phyloP scores from a whole-genome alignment of 2,113 vertebrate genomes.

The Oncorhynchus tshawytscha region DNA sequence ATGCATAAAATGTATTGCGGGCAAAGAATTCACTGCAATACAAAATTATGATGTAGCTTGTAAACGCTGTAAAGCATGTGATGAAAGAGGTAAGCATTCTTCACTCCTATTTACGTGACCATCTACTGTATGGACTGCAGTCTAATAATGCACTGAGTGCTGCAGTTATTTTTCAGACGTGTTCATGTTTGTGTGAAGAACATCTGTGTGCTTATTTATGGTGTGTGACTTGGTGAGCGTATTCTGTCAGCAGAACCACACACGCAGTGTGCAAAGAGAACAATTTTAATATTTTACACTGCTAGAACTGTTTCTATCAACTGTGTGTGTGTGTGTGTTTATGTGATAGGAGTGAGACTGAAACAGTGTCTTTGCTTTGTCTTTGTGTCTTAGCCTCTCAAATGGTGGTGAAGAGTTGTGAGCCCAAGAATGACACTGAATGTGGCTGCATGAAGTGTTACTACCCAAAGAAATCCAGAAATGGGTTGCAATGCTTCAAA shows the following conservation, averaged over 20 bases:
- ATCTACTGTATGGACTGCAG: neutral
- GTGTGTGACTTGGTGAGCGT: too few species aligned
- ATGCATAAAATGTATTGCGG: slow-evolving; percentile 22
- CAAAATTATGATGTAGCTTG: accelerated
- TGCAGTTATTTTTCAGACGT: neutral
- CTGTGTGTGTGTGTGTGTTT: neutral
- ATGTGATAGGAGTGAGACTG: neutral
- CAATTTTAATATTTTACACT: too few species aligned
- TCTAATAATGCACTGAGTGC: neutral
- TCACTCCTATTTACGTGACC: neutral
- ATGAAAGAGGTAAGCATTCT: accelerated
- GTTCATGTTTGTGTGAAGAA: too few species aligned
- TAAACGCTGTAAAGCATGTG: accelerated
- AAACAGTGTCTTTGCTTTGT: neutral
- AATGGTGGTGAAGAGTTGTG: neutral
- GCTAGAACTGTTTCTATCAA: too few species aligned
- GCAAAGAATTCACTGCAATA: neutral
- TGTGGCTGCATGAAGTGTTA: slow-evolving; percentile 29
- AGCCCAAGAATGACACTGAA: accelerated
- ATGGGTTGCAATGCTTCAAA: too few species aligned
- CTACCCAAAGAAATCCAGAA: neutral
- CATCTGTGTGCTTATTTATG: too few species aligned
- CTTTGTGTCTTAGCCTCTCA: neutral
- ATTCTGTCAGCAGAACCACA: too few species aligned
- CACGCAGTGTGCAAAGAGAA: too few species aligned